Conservation (phyloP, 1,140 invertebrate genomes). For the Lysiphlebus fabarum region DNA sequence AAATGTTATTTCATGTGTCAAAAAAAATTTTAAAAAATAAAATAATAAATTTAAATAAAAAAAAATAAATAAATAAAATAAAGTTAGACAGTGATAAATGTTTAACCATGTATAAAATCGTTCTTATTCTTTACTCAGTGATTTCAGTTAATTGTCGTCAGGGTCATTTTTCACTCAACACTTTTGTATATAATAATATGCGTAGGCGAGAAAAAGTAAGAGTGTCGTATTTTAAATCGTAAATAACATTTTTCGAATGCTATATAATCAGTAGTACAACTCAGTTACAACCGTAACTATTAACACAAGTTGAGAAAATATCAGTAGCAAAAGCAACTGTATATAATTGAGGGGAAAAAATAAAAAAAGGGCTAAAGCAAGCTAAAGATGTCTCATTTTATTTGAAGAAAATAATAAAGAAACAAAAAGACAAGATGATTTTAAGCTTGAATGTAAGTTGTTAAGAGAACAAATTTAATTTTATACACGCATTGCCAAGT, state of each 20-base stretch:
- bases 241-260: too few relatives aligned
- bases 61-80: not conserved
- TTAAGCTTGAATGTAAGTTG: too few relatives aligned
- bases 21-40: not conserved
- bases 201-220: not conserved
- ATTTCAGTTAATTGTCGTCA: conserved; percentile 37
- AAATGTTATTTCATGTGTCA: too few relatives aligned
- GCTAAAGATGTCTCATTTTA: conserved; percentile 28
- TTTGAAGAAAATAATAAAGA: conserved; percentile 15
- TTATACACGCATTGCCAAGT: too few relatives aligned
- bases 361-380: conserved; percentile 28
- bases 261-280: not conserved
- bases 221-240: not conserved
- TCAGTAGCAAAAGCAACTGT: too few relatives aligned
- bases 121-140: conserved; percentile 16
- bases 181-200: not conserved
- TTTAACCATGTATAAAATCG: not conserved
- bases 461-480: too few relatives aligned
- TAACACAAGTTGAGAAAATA: too few relatives aligned
- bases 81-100: conserved; percentile 30
- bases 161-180: conserved; percentile 33
- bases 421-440: too few relatives aligned
- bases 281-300: not conserved
- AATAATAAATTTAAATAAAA: not conserved
- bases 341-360: too few relatives aligned